Percentiles rank a stretch among this genome's conserved stretches.
Conservation (phyloP, 53 echinoderm and acorn worm species). For the Holothuria leucospilota region DNA sequence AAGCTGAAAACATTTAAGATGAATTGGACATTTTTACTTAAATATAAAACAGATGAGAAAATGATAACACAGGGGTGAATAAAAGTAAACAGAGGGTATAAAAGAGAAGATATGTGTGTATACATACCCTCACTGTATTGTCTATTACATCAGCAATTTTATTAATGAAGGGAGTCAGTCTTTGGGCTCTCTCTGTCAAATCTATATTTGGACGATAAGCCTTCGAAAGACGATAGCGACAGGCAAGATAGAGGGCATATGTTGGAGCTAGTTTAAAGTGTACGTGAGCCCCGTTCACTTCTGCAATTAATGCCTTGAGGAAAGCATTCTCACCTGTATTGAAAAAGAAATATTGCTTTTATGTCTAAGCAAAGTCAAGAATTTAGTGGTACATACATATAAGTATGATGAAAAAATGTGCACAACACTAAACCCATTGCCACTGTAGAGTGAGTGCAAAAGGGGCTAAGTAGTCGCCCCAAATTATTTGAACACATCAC, state of each 20-base stretch:
- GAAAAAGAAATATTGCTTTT: not conserved
- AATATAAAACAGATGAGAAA: too few relatives aligned
- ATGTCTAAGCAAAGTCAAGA: not conserved
- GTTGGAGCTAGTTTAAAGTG: slow-evolving; percentile 95
- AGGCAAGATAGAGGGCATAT: slow-evolving; percentile 93
- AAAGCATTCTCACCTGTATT: slow-evolving; percentile 83
- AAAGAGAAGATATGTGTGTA: too few relatives aligned
- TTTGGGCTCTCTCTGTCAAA: slow-evolving; percentile 95
- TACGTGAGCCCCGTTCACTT: slow-evolving; percentile 83
- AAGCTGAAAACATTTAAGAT: too few relatives aligned
- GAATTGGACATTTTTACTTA: too few relatives aligned
- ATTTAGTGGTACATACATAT: not conserved
- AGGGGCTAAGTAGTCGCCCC: too few relatives aligned
- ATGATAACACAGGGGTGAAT: too few relatives aligned
- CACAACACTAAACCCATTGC: not conserved
- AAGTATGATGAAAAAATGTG: not conserved
- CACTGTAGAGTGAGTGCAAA: too few relatives aligned
- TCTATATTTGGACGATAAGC: slow-evolving; percentile 96
- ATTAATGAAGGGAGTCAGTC: slow-evolving; percentile 95
- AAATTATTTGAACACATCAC: too few relatives aligned
- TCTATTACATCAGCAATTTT: slow-evolving; percentile 94
- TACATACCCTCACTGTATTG: slow-evolving; percentile 84
- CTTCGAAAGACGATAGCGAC: slow-evolving; percentile 88
- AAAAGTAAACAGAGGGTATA: too few relatives aligned
- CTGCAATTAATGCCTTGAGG: slow-evolving; percentile 73